Conservation (phyloP, 2,797 vertebrate species). For the Podarcis siculus region DNA sequence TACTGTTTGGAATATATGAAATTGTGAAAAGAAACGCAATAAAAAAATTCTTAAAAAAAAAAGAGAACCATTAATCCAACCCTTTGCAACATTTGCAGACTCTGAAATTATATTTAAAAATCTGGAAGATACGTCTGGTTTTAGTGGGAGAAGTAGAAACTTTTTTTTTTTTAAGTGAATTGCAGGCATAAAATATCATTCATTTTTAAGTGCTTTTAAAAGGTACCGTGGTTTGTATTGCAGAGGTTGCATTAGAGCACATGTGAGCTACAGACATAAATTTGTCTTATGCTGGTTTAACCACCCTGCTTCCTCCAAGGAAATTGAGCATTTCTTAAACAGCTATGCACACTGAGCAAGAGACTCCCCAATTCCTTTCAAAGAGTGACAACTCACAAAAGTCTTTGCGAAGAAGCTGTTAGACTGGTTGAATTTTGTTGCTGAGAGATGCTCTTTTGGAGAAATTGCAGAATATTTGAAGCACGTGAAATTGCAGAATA, state of each 20-base stretch:
- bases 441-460: neutral
- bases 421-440: neutral
- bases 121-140: neutral
- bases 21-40: too few relatives aligned
- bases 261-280: neutral
- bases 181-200: neutral
- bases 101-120: neutral
- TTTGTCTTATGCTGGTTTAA: neutral
- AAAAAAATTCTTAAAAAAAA: too few relatives aligned
- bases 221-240: neutral
- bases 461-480: neutral
- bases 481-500: neutral
- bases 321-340: conserved; percentile 9
- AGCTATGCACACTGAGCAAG: neutral
- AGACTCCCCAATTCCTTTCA: neutral
- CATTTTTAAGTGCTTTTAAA: neutral
- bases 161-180: neutral
- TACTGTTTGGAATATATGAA: too few relatives aligned
- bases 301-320: neutral
- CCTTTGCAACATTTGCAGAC: neutral
- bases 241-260: neutral
- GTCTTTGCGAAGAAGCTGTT: neutral
- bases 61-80: neutral
- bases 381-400: neutral
- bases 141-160: neutral